Evolutionary conservation across 37 sponge, comb jelly and placozoan species (phyloP), one percentile per base, ranked within the genome.

Genomic region (Beroe forskalii): DNA sequence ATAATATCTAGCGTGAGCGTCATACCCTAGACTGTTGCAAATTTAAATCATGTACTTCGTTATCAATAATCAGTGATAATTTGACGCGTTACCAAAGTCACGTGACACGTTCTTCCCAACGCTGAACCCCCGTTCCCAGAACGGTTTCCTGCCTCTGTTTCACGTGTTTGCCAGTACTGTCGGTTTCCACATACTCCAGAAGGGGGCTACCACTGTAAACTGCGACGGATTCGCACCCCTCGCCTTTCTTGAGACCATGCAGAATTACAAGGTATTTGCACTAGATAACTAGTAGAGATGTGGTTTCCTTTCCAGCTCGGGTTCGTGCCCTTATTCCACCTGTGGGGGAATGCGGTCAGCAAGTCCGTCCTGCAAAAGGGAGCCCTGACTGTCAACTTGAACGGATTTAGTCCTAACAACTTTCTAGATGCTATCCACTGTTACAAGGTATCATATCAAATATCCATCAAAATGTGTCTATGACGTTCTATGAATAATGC

Each of bases 81-180:
- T n/a, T n/a, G n/a, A n/a, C n/a, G n/a, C n/a, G n/a, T n/a, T n/a
- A n/a, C n/a, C n/a, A n/a, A n/a, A n/a, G n/a, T n/a, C n/a, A n/a
- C n/a, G n/a, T n/a, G n/a, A n/a, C n/a, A n/a, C n/a, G n/a, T n/a
- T n/a, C n/a, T n/a, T n/a, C n/a, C n/a, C n/a, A n/a, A n/a, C n/a
- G n/a, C n/a, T n/a, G n/a, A n/a, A n/a, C n/a, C n/a, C n/a, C n/a
- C n/a, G 55, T 48, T 12, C 55, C 6, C 55, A 48, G 55, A 69
- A 69, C 19, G 91, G 93, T 0, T 67, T 95, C 0, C 69, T 95
- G 25, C 96, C 96, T 0, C 93, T 93, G 75, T 96, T 92, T 33
- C 96, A 96, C 91, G 92, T 95, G 40, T 96, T 93, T 91, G 95
- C 94, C 0, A 92, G 94, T 67, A 90, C 89, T n/a, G 89, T 93